phyloP scores from a whole-genome alignment of 2,888 invertebrate species.

The Synergus umbraculus region DNA sequence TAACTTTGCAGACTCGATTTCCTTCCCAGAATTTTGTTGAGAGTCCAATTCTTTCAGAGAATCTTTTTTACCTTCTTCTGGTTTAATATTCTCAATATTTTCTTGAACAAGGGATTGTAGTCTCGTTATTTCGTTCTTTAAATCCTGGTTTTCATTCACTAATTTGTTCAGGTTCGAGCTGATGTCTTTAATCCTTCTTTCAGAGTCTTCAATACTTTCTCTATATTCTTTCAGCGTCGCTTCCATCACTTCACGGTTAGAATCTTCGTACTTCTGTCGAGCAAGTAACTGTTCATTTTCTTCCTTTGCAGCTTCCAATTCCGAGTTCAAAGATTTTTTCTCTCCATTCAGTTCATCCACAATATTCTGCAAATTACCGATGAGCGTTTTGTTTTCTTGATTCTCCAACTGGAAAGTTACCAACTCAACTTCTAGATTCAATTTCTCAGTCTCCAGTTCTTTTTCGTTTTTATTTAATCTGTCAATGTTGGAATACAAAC shows the following conservation, averaged over 20 bases:
- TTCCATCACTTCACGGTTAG: slow-evolving; percentile 6
- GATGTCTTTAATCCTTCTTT: slow-evolving; percentile 68
- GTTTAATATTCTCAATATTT: slow-evolving; percentile 35
- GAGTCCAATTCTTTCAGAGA: not conserved
- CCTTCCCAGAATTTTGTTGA: slow-evolving; percentile 38
- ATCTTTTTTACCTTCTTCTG: slow-evolving; percentile 25
- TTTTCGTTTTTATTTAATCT: slow-evolving; percentile 47
- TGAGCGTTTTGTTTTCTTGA: not conserved
- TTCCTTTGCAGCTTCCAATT: slow-evolving; percentile 43
- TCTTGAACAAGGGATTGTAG: slow-evolving; percentile 43
- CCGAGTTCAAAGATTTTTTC: slow-evolving; percentile 9
- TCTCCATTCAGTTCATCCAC: slow-evolving; percentile 41
- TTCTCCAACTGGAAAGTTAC: slow-evolving; percentile 60
- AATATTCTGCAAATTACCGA: slow-evolving; percentile 46
- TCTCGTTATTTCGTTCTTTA: slow-evolving; percentile 56
- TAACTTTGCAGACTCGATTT: slow-evolving; percentile 46
- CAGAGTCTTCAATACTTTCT: slow-evolving; percentile 67
- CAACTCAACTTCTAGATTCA: slow-evolving; percentile 58
- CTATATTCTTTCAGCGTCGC: slow-evolving; percentile 59
- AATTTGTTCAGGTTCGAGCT: slow-evolving; percentile 72
- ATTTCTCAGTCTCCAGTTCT: slow-evolving; percentile 56
- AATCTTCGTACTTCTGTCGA: slow-evolving; percentile 39
- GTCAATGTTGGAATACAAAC: slow-evolving; percentile 57
- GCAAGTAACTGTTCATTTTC: slow-evolving; percentile 47
- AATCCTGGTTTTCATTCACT: slow-evolving; percentile 69